A percentile compares a stretch with the other conserved stretches of the same genome.
These are phyloP conservation scores for Nowickia ferox DNA, from an alignment of 2,888 invertebrate genomes.

Conservation along the genomic window DNA sequence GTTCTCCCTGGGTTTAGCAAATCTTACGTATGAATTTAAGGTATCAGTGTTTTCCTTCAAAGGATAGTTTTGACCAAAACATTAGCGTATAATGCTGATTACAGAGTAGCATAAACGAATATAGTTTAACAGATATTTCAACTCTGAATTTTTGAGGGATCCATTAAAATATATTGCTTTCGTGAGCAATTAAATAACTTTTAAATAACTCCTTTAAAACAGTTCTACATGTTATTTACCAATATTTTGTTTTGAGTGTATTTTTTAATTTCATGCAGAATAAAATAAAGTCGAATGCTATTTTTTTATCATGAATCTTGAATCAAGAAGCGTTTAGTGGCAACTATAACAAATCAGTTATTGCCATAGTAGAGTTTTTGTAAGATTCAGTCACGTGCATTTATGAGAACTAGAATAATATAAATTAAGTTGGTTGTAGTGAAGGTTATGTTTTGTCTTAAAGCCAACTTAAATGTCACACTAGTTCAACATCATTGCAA, in stretches of 20 bases:
- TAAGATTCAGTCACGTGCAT: not conserved
- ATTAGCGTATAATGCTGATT: no score
- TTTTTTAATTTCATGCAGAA: constrained; percentile 9
- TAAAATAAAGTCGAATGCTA: constrained; percentile 20
- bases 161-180: no score
- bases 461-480: constrained; percentile 66
- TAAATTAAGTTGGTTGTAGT: constrained; percentile 20
- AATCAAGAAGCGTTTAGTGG: constrained; percentile 69
- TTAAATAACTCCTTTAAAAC: not conserved
- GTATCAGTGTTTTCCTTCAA: no score
- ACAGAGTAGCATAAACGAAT: no score
- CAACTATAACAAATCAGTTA: constrained; percentile 71
- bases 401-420: not conserved
- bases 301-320: constrained; percentile 20
- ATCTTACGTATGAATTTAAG: no score
- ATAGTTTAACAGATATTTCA: no score
- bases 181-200: no score
- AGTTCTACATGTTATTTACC: not conserved
- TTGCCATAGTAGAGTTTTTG: constrained; percentile 50
- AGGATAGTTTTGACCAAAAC: no score
- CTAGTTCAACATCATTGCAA: constrained; percentile 62
- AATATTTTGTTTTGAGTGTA: constrained; percentile 47
- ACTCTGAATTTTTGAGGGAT: no score
- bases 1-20: no score
- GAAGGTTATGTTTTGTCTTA: constrained; percentile 53